A percentile compares a stretch with the other conserved stretches of the same genome.
These are phyloP conservation scores for Nemurella pictetii DNA, from an alignment of 2,888 invertebrate genomes.

Conservation along the genomic window DNA sequence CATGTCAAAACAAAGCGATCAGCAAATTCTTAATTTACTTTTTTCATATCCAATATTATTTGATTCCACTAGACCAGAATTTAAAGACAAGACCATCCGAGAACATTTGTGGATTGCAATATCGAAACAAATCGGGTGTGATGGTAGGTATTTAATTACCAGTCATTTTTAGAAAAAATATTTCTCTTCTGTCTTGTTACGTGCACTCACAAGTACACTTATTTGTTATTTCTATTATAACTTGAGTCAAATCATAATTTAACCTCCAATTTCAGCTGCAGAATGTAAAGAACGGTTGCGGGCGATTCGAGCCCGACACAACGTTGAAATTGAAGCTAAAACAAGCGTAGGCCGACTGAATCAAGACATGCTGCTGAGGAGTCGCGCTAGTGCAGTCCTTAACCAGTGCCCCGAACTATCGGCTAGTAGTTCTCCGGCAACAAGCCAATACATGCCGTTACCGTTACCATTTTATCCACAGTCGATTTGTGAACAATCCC, in stretches of 20 bases:
- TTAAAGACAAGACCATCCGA: background rate
- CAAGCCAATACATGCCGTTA: background rate
- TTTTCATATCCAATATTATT: background rate
- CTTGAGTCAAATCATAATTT: background rate
- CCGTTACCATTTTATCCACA: background rate
- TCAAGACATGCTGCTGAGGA: background rate
- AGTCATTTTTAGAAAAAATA: background rate
- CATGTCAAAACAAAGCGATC: background rate
- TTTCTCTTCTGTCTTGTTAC: background rate
- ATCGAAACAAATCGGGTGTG: background rate
- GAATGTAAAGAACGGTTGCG: background rate
- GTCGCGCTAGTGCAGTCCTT: background rate
- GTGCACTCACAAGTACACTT: background rate
- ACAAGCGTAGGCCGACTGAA: background rate
- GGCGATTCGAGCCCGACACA: background rate
- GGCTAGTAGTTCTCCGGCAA: background rate
- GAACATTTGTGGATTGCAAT: background rate
- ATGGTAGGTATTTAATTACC: background rate
- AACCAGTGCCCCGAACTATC: background rate
- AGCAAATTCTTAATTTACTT: background rate
- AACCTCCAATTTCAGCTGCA: background rate
- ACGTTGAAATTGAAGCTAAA: background rate
- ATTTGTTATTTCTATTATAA: background rate
- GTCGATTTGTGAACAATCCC: background rate
- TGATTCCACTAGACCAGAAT: background rate